These are phyloP conservation scores for Plutella xylostella DNA, from an alignment of 2,888 invertebrate genomes.

Conservation along the genomic window DNA sequence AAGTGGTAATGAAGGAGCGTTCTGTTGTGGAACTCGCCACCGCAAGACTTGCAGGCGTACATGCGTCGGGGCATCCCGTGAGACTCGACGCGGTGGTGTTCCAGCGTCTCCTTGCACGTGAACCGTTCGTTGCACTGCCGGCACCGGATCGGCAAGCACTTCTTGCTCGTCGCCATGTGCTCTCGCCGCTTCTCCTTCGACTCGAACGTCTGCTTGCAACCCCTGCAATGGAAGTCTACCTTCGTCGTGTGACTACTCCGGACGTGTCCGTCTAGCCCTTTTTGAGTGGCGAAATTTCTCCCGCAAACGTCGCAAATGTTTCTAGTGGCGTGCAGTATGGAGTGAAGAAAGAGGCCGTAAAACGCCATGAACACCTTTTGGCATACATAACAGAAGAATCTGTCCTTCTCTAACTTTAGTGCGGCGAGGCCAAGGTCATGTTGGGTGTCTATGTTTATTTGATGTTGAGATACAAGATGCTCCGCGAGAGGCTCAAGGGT, in stretches of 20 bases:
- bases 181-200: background rate
- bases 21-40: background rate
- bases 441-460: background rate
- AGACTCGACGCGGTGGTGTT: constrained; percentile 2
- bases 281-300: constrained; percentile 7
- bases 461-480: constrained; percentile 5
- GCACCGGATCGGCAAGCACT: constrained; percentile 38
- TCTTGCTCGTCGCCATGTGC: constrained; percentile 28
- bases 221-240: constrained; percentile 4
- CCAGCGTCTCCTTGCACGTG: constrained; percentile 11
- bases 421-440: constrained; percentile 1
- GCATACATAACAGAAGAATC: constrained; percentile 3
- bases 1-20: background rate
- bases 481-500: constrained; percentile 2
- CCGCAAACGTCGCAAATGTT: constrained; percentile 11
- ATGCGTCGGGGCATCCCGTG: background rate
- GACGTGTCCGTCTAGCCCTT: constrained; percentile 3
- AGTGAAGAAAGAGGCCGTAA: background rate
- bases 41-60: constrained; percentile 6
- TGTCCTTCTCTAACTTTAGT: background rate
- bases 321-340: background rate
- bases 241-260: background rate
- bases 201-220: background rate
- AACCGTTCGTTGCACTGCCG: constrained; percentile 36
- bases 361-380: background rate